Percentiles rank a stretch among this genome's conserved stretches.
phyloP scores from a whole-genome alignment of 2,888 invertebrate species.

The Norana najaformis region DNA sequence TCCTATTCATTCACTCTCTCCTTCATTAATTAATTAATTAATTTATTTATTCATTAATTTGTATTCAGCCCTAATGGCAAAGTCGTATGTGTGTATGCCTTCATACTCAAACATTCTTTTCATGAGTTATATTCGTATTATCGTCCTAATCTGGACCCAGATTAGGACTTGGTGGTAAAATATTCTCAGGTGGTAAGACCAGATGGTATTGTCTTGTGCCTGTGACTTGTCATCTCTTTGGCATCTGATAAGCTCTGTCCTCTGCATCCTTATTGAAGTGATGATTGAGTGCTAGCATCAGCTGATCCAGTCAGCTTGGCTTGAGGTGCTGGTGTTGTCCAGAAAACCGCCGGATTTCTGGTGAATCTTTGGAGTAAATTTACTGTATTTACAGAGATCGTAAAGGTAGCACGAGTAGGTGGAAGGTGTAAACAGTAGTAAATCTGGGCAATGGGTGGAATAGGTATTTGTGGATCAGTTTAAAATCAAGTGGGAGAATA shows the following conservation, averaged over 20 bases:
- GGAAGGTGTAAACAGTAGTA: background rate
- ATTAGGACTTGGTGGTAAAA: background rate
- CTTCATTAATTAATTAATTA: background rate
- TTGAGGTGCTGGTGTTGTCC: background rate
- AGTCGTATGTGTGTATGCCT: background rate
- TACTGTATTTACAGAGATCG: background rate
- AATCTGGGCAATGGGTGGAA: background rate
- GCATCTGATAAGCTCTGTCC: background rate
- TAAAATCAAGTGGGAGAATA: background rate
- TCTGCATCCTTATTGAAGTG: background rate
- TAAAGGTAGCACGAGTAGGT: background rate
- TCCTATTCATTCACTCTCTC: background rate
- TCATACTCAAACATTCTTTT: background rate
- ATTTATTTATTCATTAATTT: background rate
- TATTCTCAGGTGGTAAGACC: background rate
- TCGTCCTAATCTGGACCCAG: background rate
- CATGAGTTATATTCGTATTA: background rate
- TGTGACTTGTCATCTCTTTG: background rate
- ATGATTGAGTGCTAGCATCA: background rate
- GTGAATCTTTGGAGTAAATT: background rate
- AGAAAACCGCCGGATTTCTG: background rate
- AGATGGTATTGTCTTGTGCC: background rate
- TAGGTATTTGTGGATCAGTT: background rate
- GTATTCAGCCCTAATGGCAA: background rate
- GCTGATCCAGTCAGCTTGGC: background rate